Evolutionary conservation across 1,140 invertebrate species (phyloP), one percentile per base, ranked within the genome.

Genomic region (Sitobion miscanthi): DNA sequence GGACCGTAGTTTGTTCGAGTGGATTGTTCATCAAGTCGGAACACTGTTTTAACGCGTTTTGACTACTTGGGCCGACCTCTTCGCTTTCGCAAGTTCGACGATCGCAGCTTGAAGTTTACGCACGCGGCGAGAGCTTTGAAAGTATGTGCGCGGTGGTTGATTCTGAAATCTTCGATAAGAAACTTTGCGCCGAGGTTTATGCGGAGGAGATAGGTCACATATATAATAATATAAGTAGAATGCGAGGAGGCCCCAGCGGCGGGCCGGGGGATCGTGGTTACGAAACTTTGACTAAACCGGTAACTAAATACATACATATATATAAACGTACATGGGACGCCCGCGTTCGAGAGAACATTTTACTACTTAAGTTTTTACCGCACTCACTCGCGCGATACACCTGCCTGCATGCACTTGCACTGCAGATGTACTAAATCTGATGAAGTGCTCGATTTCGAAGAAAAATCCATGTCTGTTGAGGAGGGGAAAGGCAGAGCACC

Each of bases 81-180:
- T 77, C 17, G 38, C 54, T 77, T 91, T 62, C 45, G 62, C 25
- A 83, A 92, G 91, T 92, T 92, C 45, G 21, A 8, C 21, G 69
- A 83, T 92, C 47, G 69, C 42, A n/a, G n/a, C 62, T 35, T 83
- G 20, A 83, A 92, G 91, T 82, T 77, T 83, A 21, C 45, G n/a
- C 17, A 21, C 20, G n/a, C 30, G 87, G 35, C 42, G 62, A n/a
- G 57, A 77, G 35, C 90, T 91, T 52, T 82, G 90, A 92, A 92
- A 92, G 77, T 92, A 92, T 92, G 69, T 17, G 77, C 83, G 47
- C 23, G 91, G 91, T 35, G 91, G 91, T 92, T 49, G 91, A 92
- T 92, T 92, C 45, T 83, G 91, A 92, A 92, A 92, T 92, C 47
- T 92, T 92, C 77, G 91, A 92, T 92, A 92, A 92, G 91, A 92